Evolutionary conservation across 2,888 invertebrate genomes (phyloP), one percentile per base, ranked within the genome.

Genomic region (Polyommatus icarus): DNA sequence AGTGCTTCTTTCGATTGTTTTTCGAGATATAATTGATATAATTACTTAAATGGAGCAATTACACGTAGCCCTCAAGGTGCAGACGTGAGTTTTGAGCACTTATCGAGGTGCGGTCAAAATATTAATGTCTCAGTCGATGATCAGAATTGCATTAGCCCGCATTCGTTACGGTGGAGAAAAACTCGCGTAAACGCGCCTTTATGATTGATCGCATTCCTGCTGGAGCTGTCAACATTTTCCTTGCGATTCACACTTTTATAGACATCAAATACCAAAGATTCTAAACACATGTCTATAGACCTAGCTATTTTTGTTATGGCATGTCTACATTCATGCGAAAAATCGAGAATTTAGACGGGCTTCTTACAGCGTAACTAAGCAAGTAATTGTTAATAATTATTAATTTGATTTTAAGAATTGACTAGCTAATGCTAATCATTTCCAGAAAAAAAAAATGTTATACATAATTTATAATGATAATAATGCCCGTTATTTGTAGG

Each of bases 111-210:
- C 82, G 73, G 75, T 76, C 82, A 78, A 81, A 83, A 82, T 85
- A 87, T 85, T 90, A 91, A 91, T 90, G 46, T 46, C 46, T 10
- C 87, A 86, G 90, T 90, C 86, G 84, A 90, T 90, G 90, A 93
- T 93, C 92, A 91, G 91, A 93, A 91, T 90, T 91, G 89, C 90
- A 93, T 93, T 92, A 91, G 83, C 85, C 84, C 86, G 86, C 83
- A 87, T 90, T 89, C 87, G 90, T 90, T 90, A 90, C 89, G 89
- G 86, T 86, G 84, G 82, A 84, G 81, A 81, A 82, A 81, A 82
- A 81, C 80, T 78, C 82, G 81, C 77, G 82, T 82, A 88, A 88
- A 92, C 83, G 83, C 85, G 83, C 83, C 77, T 82, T 83, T 83
- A 87, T 91, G 91, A 92, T 90, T 90, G 89, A 92, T 90, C 89